Conservation (phyloP, 2,888 invertebrate genomes). For the Caenorhabditis drosophilae region DNA sequence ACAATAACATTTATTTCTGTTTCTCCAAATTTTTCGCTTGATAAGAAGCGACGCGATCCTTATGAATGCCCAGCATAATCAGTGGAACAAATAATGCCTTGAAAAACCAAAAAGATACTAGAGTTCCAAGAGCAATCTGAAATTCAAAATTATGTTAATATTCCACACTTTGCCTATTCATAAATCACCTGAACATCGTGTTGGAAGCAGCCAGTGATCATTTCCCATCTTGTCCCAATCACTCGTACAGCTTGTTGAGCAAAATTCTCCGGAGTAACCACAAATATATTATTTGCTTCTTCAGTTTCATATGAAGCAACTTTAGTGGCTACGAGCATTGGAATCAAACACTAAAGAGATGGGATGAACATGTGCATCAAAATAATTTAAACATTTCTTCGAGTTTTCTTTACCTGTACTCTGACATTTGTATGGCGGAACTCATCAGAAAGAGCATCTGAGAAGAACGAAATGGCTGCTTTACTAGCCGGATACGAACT, state of each 20-base stretch:
- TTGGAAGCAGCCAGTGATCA: constrained; percentile 64
- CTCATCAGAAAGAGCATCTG: constrained; percentile 64
- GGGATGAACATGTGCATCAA: not conserved
- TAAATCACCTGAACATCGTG: constrained; percentile 61
- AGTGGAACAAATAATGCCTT: constrained; percentile 66
- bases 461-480: constrained; percentile 66
- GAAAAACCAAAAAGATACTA: constrained; percentile 63
- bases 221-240: constrained; percentile 59
- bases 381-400: not conserved
- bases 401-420: constrained; percentile 49
- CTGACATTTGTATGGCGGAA: constrained; percentile 57
- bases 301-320: constrained; percentile 63
- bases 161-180: not conserved
- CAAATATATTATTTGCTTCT: constrained; percentile 66
- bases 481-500: constrained; percentile 67
- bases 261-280: constrained; percentile 63
- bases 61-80: constrained; percentile 65
- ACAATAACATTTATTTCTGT: not conserved
- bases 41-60: constrained; percentile 50
- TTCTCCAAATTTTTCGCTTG: constrained; percentile 20
- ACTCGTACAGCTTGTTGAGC: constrained; percentile 62
- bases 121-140: constrained; percentile 59
- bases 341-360: constrained; percentile 60
- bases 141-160: constrained; percentile 1
- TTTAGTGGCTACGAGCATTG: constrained; percentile 67